Conservation (phyloP, 2,113 vertebrate species). For the Leptobrachium leishanense region DNA sequence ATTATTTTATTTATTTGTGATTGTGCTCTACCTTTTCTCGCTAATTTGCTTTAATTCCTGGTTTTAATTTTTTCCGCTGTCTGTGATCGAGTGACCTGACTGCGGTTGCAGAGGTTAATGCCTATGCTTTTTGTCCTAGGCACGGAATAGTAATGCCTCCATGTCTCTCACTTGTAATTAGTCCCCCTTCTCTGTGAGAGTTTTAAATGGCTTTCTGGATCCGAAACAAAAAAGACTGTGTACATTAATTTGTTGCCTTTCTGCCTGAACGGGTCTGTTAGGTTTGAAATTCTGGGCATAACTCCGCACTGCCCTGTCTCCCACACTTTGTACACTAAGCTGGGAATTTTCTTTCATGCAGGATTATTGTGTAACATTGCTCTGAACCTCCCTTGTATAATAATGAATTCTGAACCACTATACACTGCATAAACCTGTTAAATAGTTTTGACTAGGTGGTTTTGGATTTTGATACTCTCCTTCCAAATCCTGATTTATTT, state of each 20-base stretch:
- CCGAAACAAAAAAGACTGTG: slow-evolving; percentile 24
- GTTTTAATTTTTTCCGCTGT: neutral
- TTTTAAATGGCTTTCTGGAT: slow-evolving; percentile 13
- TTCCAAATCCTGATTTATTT: too few relatives aligned
- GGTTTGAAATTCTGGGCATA: slow-evolving; percentile 28
- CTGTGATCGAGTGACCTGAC: neutral
- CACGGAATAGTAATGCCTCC: neutral
- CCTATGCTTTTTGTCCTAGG: neutral
- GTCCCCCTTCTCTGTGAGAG: neutral
- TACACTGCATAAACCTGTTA: too few relatives aligned
- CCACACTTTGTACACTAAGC: neutral
- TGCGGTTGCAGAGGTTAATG: neutral
- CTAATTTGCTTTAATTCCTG: too few relatives aligned
- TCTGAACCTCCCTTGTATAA: neutral
- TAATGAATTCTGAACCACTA: too few relatives aligned
- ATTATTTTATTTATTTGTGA: neutral
- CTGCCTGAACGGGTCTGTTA: slow-evolving; percentile 27
- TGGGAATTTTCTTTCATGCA: slow-evolving; percentile 15
- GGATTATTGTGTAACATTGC: slow-evolving; percentile 18
- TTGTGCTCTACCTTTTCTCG: neutral
- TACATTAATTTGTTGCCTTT: slow-evolving; percentile 35
- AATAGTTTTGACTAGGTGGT: too few relatives aligned
- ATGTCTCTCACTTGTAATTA: slow-evolving; percentile 4
- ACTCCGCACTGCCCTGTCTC: slow-evolving; percentile 12
- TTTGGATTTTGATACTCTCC: too few relatives aligned